Percentiles rank a stretch among this genome's conserved stretches.
These are phyloP conservation scores for Siniperca undulata DNA, from an alignment of 2,797 vertebrate genomes.

Conservation along the genomic window DNA sequence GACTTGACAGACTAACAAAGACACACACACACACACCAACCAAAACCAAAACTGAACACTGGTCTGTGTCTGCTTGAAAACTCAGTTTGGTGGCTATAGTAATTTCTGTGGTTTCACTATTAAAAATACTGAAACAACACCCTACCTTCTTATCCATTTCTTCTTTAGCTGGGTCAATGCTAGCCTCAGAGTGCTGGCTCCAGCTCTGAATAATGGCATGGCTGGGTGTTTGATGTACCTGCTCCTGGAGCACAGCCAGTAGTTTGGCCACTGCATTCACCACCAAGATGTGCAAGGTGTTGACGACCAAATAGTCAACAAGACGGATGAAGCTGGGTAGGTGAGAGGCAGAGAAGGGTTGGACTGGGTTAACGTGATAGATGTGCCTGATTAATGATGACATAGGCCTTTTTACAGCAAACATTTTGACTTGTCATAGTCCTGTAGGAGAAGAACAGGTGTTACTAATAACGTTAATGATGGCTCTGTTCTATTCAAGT, in stretches of 20 bases:
- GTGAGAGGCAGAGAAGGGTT: neutral
- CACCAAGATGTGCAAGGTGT: slow-evolving; percentile 86
- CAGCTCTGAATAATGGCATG: slow-evolving; percentile 83
- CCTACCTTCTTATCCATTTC: slow-evolving; percentile 79
- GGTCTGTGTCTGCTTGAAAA: neutral
- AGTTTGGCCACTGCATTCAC: slow-evolving; percentile 84
- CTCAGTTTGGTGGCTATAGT: neutral
- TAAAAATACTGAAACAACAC: neutral
- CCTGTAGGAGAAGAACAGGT: neutral
- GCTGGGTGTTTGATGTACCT: slow-evolving; percentile 80
- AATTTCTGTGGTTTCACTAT: neutral
- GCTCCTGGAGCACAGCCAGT: slow-evolving; percentile 83
- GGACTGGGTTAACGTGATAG: neutral
- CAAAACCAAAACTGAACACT: neutral
- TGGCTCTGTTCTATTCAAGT: neutral
- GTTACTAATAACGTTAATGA: neutral
- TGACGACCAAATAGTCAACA: slow-evolving; percentile 89
- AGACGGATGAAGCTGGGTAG: slow-evolving; percentile 88
- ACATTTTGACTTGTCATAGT: neutral
- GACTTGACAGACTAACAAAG: slow-evolving; percentile 35
- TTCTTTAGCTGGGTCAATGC: slow-evolving; percentile 37
- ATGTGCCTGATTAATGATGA: slow-evolving; percentile 1
- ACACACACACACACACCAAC: slow-evolving; percentile 17
- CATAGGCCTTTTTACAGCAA: neutral
- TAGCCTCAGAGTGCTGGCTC: slow-evolving; percentile 58